Base-by-base conservation (phyloP, 2,113 vertebrate genomes). In the Lathamus discolor region DNA sequence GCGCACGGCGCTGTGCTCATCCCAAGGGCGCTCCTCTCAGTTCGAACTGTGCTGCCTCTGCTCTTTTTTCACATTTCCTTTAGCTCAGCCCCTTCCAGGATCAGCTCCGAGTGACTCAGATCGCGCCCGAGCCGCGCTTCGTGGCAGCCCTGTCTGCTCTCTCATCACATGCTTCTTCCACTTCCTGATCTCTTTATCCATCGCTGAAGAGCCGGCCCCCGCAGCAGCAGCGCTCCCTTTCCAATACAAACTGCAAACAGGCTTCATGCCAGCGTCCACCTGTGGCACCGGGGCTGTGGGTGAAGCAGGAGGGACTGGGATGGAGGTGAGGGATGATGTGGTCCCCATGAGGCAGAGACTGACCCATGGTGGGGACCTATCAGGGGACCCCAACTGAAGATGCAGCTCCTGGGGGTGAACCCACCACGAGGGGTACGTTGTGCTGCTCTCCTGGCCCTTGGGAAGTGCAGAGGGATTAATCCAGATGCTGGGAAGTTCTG, bases 401-500 rank as follows among this genome's bases (percentile, higher is more conserved):
- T 37, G 79, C n/a, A 22, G 75, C 75, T 83, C 66, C 75, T 27
- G 63, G 37, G 24, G 43, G 6, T 1, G 22, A 64, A 24, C 5
- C 19, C 48, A 3, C 27, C 2, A 2, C 13, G 8, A 13, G 43
- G 39, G 43, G 76, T 28, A 54, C 1, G 31, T 64, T 16, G 18
- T 13, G 14, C 12, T 52, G 27, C 52, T 41, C 14, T 77, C 74
- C 62, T 68, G 18, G 31, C 9, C 59, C 48, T 33, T 28, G 2
- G 39, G 13, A 14, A 18, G 35, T 6, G 39, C 4, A 3, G 11
- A 4, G 8, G 20, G 44, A 5, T 48, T 55, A 55, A 9, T 6
- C 1, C 48, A 41, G 52, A 9, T 55, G n/a, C 18, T 27, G 3
- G 33, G 44, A 0, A 17, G 69, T 33, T 46, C 0, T 7, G 5